Evolutionary conservation across 2,888 invertebrate genomes (phyloP).

Genomic region (Pseudoips prasinana): DNA sequence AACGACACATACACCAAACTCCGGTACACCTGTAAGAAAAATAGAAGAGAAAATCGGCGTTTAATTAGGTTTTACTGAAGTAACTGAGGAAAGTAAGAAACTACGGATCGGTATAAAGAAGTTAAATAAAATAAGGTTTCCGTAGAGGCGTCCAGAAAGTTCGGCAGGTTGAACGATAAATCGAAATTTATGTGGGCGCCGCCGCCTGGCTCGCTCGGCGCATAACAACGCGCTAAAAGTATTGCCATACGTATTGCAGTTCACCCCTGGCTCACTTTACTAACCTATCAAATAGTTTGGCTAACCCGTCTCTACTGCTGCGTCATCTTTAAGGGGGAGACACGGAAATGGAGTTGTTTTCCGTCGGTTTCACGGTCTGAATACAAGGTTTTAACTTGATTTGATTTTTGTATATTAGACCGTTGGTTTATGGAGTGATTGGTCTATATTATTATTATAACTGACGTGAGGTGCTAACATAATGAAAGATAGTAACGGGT

Average conservation of each 20-base stretch:
- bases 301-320: constrained; percentile 23
- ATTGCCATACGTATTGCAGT: constrained; percentile 34
- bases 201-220: constrained; percentile 21
- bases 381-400: too few relatives aligned
- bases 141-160: constrained; percentile 68
- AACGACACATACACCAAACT: too few relatives aligned
- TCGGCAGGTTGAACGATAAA: constrained; percentile 75
- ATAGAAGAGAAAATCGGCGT: constrained; percentile 33
- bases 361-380: too few relatives aligned
- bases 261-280: constrained; percentile 27
- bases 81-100: constrained; percentile 36
- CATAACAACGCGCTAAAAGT: constrained; percentile 55
- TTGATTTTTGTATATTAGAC: too few relatives aligned
- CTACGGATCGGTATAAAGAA: constrained; percentile 57
- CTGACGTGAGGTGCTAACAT: too few relatives aligned
- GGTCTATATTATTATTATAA: too few relatives aligned
- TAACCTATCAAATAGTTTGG: constrained; percentile 25
- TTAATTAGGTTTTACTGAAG: constrained; percentile 55
- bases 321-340: not conserved
- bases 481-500: too few relatives aligned
- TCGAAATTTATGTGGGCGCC: constrained; percentile 71
- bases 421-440: too few relatives aligned
- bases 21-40: constrained; percentile 13
- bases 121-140: constrained; percentile 73
- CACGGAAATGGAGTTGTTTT: constrained; percentile 2